phyloP scores from a whole-genome alignment of 2,888 invertebrate species.

The Harpagoxenus sublaevis region DNA sequence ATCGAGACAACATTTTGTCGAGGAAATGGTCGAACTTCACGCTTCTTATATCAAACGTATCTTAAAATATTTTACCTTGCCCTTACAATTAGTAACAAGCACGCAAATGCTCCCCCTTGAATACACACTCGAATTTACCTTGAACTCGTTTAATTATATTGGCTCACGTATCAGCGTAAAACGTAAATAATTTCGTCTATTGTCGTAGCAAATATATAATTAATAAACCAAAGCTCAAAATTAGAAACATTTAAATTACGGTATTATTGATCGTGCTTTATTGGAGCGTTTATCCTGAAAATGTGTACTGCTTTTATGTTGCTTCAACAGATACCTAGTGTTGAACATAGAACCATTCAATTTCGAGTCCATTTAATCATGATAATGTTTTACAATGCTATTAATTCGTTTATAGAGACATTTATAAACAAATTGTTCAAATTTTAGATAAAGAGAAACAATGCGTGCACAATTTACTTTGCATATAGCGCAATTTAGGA shows the following conservation, averaged over 20 bases:
- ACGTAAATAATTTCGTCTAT: constrained; percentile 31
- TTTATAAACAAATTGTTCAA: neutral
- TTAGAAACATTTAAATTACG: constrained; percentile 7
- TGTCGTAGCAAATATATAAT: constrained; percentile 11
- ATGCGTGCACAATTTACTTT: neutral
- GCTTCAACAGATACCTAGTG: neutral
- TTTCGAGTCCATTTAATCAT: constrained; percentile 17
- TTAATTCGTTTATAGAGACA: neutral
- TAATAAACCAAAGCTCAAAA: constrained; percentile 34
- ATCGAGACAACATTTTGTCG: constrained; percentile 38
- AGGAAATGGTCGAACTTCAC: constrained; percentile 35
- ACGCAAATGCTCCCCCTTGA: constrained; percentile 59
- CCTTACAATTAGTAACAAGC: constrained; percentile 60
- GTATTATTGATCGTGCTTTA: constrained; percentile 2
- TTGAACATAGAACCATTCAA: neutral
- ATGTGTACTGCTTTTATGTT: neutral
- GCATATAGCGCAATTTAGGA: neutral
- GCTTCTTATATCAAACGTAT: constrained; percentile 47
- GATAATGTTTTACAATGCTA: neutral
- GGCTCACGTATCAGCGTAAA: neutral
- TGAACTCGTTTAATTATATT: constrained; percentile 45
- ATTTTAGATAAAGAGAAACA: neutral
- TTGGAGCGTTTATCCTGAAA: neutral
- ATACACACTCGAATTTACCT: constrained; percentile 20
- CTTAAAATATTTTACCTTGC: constrained; percentile 71